These are phyloP conservation scores for Cantharis rustica DNA, from an alignment of 2,888 invertebrate species.

Conservation along the genomic window DNA sequence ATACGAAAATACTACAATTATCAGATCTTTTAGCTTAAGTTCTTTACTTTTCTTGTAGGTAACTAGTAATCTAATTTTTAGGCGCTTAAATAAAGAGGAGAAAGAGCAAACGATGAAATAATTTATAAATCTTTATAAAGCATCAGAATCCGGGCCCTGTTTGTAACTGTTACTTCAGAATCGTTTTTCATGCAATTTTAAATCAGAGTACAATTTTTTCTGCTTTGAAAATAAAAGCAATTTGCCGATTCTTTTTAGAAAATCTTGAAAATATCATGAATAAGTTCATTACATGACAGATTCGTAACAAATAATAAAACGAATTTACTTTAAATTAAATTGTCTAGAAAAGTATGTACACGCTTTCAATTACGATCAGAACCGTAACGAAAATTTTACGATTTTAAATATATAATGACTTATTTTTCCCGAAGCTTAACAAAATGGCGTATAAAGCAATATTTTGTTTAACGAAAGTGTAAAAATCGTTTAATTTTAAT, in stretches of 20 bases:
- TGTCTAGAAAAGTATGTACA: neutral
- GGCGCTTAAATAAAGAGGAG: too few species aligned
- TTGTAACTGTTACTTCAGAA: neutral
- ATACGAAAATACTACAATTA: too few species aligned
- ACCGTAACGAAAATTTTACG: neutral
- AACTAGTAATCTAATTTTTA: too few species aligned
- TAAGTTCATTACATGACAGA: neutral
- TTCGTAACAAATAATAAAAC: neutral
- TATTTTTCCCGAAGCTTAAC: neutral
- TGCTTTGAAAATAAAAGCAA: neutral
- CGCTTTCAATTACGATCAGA: neutral
- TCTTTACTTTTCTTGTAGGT: too few species aligned
- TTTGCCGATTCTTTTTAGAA: neutral
- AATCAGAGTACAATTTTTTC: neutral
- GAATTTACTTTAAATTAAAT: neutral
- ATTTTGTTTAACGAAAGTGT: neutral
- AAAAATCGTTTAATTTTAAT: neutral
- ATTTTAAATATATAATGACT: neutral
- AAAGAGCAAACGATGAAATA: too few species aligned
- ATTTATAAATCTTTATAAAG: neutral
- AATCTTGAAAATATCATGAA: neutral
- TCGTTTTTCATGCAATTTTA: neutral
- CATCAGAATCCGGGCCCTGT: neutral
- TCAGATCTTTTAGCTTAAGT: too few species aligned
- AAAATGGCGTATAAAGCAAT: neutral